Evolutionary conservation across 2,113 vertebrate species (phyloP).

Genomic region (Microtus montanus): DNA sequence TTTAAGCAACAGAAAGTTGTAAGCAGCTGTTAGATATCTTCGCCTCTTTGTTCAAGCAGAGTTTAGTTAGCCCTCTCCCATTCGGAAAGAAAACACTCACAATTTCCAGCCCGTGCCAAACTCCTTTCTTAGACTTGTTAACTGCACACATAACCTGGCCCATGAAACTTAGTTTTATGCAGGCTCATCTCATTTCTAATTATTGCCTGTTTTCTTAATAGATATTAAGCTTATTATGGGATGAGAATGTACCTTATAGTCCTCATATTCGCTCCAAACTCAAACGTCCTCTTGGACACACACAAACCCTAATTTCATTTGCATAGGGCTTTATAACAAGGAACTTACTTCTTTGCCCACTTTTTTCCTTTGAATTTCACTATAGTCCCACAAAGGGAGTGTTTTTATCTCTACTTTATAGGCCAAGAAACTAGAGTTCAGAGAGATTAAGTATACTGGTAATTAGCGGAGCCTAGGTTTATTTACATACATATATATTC

Average conservation of each 20-base stretch:
- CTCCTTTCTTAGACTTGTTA: slow-evolving; percentile 47
- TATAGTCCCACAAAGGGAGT: not conserved
- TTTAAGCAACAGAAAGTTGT: slow-evolving; percentile 79
- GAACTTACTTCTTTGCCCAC: slow-evolving; percentile 15
- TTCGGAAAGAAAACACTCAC: slow-evolving; percentile 72
- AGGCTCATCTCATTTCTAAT: slow-evolving; percentile 42
- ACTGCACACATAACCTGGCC: slow-evolving; percentile 10
- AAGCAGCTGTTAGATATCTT: slow-evolving; percentile 79
- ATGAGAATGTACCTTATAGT: not conserved
- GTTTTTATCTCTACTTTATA: slow-evolving; percentile 55
- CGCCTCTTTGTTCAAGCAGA: slow-evolving; percentile 74
- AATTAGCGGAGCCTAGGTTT: slow-evolving; percentile 41
- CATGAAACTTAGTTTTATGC: not conserved
- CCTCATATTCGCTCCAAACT: not conserved
- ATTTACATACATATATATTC: not conserved
- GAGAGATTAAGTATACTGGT: slow-evolving; percentile 15
- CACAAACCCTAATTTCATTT: slow-evolving; percentile 37
- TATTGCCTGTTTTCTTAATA: slow-evolving; percentile 50
- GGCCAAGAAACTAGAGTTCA: slow-evolving; percentile 38
- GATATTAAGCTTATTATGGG: not conserved
- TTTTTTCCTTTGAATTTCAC: slow-evolving; percentile 43
- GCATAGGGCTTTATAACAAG: slow-evolving; percentile 11
- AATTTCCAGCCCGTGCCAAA: slow-evolving; percentile 70
- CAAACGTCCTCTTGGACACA: not conserved
- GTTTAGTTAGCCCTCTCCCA: slow-evolving; percentile 61